phyloP scores from a whole-genome alignment of 2,113 vertebrate genomes.

The Microcebus lehilahytsara region DNA sequence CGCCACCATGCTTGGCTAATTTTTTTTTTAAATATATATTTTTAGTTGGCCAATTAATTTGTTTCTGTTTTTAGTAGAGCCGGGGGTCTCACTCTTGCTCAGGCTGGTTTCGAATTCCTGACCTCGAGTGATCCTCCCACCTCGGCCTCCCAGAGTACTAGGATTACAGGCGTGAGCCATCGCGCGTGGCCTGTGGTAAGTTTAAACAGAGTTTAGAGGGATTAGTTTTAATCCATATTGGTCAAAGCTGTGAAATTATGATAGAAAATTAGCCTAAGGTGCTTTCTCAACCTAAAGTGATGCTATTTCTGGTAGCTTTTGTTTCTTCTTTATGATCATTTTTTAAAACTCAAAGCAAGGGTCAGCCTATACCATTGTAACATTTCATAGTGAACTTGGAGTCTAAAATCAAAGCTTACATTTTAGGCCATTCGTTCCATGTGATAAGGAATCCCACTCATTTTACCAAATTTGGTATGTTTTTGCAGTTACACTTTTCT shows the following conservation, averaged over 20 bases:
- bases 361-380: background rate
- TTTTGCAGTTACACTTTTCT: constrained; percentile 14
- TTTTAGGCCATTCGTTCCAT: constrained; percentile 41
- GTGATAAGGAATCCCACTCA: constrained; percentile 5
- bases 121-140: too few species aligned
- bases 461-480: background rate
- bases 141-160: too few species aligned
- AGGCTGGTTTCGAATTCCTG: too few species aligned
- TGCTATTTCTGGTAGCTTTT: background rate
- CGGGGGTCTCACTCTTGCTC: too few species aligned
- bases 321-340: background rate
- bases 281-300: background rate
- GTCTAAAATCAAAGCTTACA: background rate
- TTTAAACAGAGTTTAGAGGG: constrained; percentile 15
- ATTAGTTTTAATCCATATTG: constrained; percentile 20
- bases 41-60: too few species aligned
- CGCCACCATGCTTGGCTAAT: too few species aligned
- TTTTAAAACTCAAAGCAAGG: constrained; percentile 31
- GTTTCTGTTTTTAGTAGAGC: too few species aligned
- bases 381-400: background rate
- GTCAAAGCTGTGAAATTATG: constrained; percentile 24
- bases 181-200: background rate
- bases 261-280: background rate
- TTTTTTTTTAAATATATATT: too few species aligned
- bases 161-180: too few species aligned